phyloP scores from a whole-genome alignment of 2,113 vertebrate species.

The Panthera leo region DNA sequence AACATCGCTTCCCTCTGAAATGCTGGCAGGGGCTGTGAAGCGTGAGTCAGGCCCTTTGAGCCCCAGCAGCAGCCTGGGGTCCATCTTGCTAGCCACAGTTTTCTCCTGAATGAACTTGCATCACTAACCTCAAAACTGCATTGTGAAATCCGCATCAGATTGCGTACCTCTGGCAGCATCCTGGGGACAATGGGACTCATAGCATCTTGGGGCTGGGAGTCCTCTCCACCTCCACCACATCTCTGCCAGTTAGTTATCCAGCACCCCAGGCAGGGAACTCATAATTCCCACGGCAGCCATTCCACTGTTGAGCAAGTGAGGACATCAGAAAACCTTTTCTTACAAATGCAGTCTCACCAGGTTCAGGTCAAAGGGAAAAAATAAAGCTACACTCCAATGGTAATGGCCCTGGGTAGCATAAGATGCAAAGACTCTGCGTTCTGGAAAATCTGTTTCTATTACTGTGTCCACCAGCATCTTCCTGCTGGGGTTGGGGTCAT shows the following conservation, averaged over 20 bases:
- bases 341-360: neutral
- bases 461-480: neutral
- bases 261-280: slow-evolving; percentile 16
- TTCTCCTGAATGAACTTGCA: slow-evolving; percentile 47
- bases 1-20: slow-evolving; percentile 43
- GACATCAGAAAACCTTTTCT: neutral
- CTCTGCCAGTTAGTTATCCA: slow-evolving; percentile 13
- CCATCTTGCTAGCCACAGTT: slow-evolving; percentile 13
- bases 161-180: slow-evolving; percentile 53
- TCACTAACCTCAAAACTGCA: slow-evolving; percentile 41
- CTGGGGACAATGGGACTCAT: slow-evolving; percentile 45
- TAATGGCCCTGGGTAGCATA: neutral
- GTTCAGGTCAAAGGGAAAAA: neutral
- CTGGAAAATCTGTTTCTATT: neutral
- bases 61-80: slow-evolving; percentile 41
- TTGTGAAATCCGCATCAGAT: slow-evolving; percentile 61
- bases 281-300: slow-evolving; percentile 52
- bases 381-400: neutral
- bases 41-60: slow-evolving; percentile 64
- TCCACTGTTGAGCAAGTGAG: neutral
- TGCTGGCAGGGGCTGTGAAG: slow-evolving; percentile 64
- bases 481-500: neutral
- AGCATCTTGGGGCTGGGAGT: slow-evolving; percentile 40
- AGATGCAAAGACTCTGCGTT: neutral
- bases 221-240: slow-evolving; percentile 37